Base-by-base conservation (phyloP, 2,888 invertebrate genomes). In the Amphipoea lucens region DNA sequence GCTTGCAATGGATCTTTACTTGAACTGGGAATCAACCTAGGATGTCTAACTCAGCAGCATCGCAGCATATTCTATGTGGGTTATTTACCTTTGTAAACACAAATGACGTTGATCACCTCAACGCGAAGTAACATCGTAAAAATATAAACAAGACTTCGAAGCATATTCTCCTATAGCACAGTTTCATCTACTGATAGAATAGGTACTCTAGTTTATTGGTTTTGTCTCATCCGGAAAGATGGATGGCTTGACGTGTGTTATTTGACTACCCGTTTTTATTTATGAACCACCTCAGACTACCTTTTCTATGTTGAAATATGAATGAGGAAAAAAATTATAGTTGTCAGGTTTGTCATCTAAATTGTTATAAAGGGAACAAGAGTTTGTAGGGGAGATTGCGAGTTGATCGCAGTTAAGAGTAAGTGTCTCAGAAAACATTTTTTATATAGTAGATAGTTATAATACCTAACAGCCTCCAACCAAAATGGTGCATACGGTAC, bases 171-270 rank as follows among this genome's bases (percentile, higher is more conserved):
- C 40, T 69, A 51, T 48, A 76, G 73, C 51, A 63, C 73, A 82
- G 23, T 84, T 77, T 85, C 85, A 82, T 86, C 79, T 67, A 75
- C 74, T 81, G 88, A 81, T 86, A 81, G 84, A 88, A 78, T 88
- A 78, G 70, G 71, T 84, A 88, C 86, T 87, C 87, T 81, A 88
- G 76, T 81, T 88, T 87, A 87, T 88, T 87, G 88, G 84, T 88
- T 80, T 88, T 86, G 76, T 76, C 74, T 88, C 78, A 86, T 84
- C 84, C 23, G 51, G 20, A 60, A 79, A 84, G 84, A 87, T 76
- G 84, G 81, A 83, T 88, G 62, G 42, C 48, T 82, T 67, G 70
- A 71, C 78, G 66, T 87, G 77, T 82, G 68, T 79, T 85, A 85
- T 79, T 86, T 88, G 88, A 87, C 88, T 86, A 76, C 63, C 68